phyloP scores from a whole-genome alignment of 35 echinoderm and acorn worm genomes.

The Apostichopus parvimensis region DNA sequence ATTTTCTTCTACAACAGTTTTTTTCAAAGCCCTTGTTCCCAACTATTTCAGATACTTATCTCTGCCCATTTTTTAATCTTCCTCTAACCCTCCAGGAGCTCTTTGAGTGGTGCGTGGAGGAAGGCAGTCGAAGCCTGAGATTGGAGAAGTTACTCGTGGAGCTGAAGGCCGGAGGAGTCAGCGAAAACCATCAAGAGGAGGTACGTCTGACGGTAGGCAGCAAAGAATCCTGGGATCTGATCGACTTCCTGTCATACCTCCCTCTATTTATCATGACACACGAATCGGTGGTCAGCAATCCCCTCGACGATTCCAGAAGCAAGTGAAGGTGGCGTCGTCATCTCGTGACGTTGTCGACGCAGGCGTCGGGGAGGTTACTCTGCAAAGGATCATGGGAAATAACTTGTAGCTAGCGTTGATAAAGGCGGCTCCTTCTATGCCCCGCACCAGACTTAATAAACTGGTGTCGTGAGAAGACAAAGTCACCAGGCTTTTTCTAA shows the following conservation, averaged over 20 bases:
- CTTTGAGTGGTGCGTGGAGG: conserved; percentile 92
- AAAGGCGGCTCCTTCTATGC: no score
- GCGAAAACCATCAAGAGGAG: conserved; percentile 86
- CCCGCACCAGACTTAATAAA: no score
- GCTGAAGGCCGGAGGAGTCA: conserved; percentile 92
- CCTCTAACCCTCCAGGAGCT: conserved; percentile 63
- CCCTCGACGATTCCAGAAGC: conserved; percentile 70
- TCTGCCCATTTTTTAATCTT: neutral
- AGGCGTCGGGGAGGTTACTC: no score
- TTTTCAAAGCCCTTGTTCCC: no score
- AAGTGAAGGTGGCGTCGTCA: conserved; percentile 57
- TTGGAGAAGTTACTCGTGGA: conserved; percentile 78
- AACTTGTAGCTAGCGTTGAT: no score
- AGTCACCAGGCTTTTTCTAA: no score
- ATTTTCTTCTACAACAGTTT: no score
- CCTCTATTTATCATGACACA: conserved; percentile 93
- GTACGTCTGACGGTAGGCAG: conserved; percentile 69
- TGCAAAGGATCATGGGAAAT: no score
- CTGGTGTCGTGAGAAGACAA: no score
- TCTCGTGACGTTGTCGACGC: no score
- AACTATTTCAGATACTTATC: neutral
- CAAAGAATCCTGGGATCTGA: conserved; percentile 76
- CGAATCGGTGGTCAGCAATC: conserved; percentile 85
- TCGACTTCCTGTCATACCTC: conserved; percentile 89
- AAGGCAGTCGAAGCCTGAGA: conserved; percentile 58